phyloP scores from a whole-genome alignment of 2,888 invertebrate species.

The Drosophila dives region DNA sequence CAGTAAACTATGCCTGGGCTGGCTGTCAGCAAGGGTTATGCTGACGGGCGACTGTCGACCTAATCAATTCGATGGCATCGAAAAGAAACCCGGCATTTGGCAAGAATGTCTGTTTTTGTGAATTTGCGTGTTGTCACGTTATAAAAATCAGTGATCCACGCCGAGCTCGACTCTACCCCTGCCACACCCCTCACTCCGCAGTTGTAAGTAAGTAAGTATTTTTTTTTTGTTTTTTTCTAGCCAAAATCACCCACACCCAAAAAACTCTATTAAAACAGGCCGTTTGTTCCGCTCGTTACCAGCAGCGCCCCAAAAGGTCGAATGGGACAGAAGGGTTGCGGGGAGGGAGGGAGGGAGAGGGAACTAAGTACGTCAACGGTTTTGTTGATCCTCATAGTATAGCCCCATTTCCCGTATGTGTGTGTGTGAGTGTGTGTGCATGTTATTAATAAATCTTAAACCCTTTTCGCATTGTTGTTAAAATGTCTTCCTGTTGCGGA shows the following conservation, averaged over 20 bases:
- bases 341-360: neutral
- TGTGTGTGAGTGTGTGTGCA: constrained; percentile 22
- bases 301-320: constrained; percentile 53
- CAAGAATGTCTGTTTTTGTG: constrained; percentile 51
- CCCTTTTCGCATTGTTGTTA: constrained; percentile 71
- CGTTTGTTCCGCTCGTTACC: constrained; percentile 80
- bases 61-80: constrained; percentile 65
- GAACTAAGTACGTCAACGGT: constrained; percentile 40
- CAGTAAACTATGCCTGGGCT: neutral
- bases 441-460: constrained; percentile 83
- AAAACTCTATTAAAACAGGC: constrained; percentile 34
- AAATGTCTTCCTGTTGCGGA: constrained; percentile 81
- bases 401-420: neutral
- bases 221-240: neutral
- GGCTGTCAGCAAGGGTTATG: constrained; percentile 62
- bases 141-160: constrained; percentile 82
- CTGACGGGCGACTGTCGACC: constrained; percentile 53
- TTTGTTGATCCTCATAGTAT: constrained; percentile 52
- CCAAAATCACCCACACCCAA: neutral
- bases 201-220: neutral
- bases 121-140: constrained; percentile 85
- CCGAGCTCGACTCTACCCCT: constrained; percentile 16
- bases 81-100: constrained; percentile 33
- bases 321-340: neutral
- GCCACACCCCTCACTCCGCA: neutral